Percentiles rank a stretch among this genome's conserved stretches.
Evolutionary conservation across 1,140 invertebrate species (phyloP).

Genomic region (Alviniconcha marisindica): DNA sequence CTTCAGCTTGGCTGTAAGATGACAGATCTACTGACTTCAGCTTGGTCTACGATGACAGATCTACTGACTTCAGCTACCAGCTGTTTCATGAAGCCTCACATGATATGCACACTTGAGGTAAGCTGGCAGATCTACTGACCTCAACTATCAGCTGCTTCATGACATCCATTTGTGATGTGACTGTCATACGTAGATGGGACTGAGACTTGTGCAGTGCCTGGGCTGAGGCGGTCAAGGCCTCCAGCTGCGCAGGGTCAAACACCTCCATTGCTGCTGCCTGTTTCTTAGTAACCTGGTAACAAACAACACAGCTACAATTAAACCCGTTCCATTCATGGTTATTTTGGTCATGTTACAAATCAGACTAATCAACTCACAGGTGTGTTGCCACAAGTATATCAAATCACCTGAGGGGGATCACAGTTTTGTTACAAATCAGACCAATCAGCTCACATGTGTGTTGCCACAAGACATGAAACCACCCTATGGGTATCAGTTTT

Average conservation of each 20-base stretch:
- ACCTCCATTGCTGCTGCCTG: background rate
- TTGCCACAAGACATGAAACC: too few relatives aligned
- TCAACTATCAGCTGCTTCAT: slow-evolving; percentile 35
- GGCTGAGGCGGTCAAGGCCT: slow-evolving; percentile 31
- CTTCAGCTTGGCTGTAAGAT: too few relatives aligned
- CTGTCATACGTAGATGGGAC: slow-evolving; percentile 3
- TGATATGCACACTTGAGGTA: background rate
- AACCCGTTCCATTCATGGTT: too few relatives aligned
- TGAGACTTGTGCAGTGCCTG: slow-evolving; percentile 23
- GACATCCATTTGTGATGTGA: slow-evolving; percentile 20
- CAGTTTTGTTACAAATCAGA: too few relatives aligned
- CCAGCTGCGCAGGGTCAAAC: slow-evolving; percentile 35
- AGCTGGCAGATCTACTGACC: background rate
- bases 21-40: too few relatives aligned
- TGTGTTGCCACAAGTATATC: background rate
- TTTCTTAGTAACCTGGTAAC: slow-evolving; percentile 29
- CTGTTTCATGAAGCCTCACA: background rate
- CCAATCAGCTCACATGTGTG: too few relatives aligned
- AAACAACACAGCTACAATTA: background rate
- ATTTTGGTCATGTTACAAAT: background rate
- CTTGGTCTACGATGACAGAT: background rate
- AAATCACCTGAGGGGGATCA: too few relatives aligned
- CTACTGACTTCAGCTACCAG: background rate
- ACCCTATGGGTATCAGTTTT: too few relatives aligned
- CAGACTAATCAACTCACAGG: background rate